A percentile compares a stretch with the other conserved stretches of the same genome.
These are phyloP conservation scores for Lamellibrachia luymesi DNA, from an alignment of 1,140 invertebrate genomes.

Conservation along the genomic window DNA sequence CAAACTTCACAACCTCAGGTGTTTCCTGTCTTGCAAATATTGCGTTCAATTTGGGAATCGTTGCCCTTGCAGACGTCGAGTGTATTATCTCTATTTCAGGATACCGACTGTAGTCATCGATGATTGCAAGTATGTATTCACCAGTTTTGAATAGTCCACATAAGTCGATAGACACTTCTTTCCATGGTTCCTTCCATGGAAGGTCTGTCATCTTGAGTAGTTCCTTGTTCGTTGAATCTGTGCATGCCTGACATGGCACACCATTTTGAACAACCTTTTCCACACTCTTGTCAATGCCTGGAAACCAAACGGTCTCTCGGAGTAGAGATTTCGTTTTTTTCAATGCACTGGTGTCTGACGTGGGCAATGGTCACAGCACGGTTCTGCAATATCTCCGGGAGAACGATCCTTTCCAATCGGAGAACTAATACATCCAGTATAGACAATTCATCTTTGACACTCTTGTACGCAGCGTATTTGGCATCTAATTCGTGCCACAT, in stretches of 20 bases:
- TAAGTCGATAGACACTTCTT: constrained; percentile 14
- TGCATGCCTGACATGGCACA: constrained; percentile 16
- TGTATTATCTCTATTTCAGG: too few relatives aligned
- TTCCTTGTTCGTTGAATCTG: not conserved
- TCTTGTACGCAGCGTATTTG: not conserved
- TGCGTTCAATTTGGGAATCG: too few relatives aligned
- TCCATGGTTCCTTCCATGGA: constrained; percentile 12
- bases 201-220: constrained; percentile 14
- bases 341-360: not conserved
- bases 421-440: too few relatives aligned
- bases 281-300: constrained; percentile 8
- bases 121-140: too few relatives aligned
- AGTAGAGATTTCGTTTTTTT: not conserved
- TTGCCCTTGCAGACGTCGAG: too few relatives aligned
- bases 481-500: not conserved
- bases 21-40: too few relatives aligned
- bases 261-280: not conserved
- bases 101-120: too few relatives aligned
- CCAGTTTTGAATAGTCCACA: not conserved
- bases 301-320: constrained; percentile 9
- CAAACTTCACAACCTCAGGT: too few relatives aligned
- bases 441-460: too few relatives aligned
- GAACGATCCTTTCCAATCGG: too few relatives aligned
- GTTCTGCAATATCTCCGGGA: too few relatives aligned
- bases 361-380: too few relatives aligned